Percentiles rank a stretch among this genome's conserved stretches.
Evolutionary conservation across 2,888 invertebrate species (phyloP).

Genomic region (Platerodrilus igneus): DNA sequence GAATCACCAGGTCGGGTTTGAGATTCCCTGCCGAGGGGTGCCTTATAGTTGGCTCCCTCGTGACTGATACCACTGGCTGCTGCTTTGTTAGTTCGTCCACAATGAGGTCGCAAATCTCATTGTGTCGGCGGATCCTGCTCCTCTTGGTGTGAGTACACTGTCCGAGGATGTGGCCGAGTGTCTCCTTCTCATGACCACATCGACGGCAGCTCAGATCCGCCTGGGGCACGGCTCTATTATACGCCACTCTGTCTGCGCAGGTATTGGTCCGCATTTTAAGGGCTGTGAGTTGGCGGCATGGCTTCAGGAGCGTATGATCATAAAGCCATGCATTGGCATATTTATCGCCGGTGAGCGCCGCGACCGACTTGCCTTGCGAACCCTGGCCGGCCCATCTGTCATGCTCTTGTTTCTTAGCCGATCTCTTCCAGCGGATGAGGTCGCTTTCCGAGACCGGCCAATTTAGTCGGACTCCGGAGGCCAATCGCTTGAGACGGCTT

Average conservation of each 20-base stretch:
- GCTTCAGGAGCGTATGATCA: conserved; percentile 30
- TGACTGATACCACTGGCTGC: conserved; percentile 19
- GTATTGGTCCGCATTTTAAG: conserved; percentile 34
- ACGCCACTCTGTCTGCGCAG: conserved; percentile 27
- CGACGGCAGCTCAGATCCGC: conserved; percentile 32
- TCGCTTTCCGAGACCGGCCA: conserved; percentile 24
- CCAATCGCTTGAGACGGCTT: conserved; percentile 27
- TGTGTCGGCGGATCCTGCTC: conserved; percentile 28
- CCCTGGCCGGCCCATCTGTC: conserved; percentile 26
- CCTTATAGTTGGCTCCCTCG: conserved; percentile 22
- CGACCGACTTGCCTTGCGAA: conserved; percentile 33
- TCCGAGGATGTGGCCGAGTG: conserved; percentile 36
- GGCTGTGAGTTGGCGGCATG: conserved; percentile 32
- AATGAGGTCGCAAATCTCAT: conserved; percentile 27
- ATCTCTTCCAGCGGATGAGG: conserved; percentile 12
- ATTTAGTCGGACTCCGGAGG: conserved; percentile 19
- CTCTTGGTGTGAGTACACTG: conserved; percentile 26
- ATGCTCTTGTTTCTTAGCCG: conserved; percentile 28
- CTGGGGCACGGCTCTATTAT: conserved; percentile 28
- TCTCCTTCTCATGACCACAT: conserved; percentile 33
- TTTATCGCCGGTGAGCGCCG: conserved; percentile 27
- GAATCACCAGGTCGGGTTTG: conserved; percentile 35
- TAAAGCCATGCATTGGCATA: conserved; percentile 32
- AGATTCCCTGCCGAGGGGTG: conserved; percentile 25
- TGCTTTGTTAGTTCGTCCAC: conserved; percentile 12